These are phyloP conservation scores for Caenorhabditis afra DNA, from an alignment of 2,888 invertebrate species.

Conservation along the genomic window DNA sequence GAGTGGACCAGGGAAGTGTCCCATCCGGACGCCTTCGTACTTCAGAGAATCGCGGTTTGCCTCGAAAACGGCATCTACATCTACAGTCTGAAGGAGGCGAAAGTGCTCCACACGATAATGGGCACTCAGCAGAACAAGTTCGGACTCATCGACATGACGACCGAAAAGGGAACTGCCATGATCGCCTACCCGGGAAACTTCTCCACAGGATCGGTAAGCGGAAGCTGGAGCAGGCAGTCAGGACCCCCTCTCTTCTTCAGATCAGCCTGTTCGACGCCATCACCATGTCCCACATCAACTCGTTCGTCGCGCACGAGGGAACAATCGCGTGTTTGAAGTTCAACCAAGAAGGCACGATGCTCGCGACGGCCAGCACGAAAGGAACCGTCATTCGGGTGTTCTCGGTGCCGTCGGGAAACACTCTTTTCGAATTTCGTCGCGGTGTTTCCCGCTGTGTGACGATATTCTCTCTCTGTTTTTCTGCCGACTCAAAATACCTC, in stretches of 20 bases:
- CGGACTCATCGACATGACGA: slow-evolving; percentile 83
- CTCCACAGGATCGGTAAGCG: slow-evolving; percentile 81
- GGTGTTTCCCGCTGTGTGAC: slow-evolving; percentile 91
- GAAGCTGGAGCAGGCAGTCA: no score
- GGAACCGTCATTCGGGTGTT: slow-evolving; percentile 95
- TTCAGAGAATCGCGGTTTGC: slow-evolving; percentile 93
- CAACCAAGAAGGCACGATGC: slow-evolving; percentile 86
- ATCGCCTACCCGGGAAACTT: slow-evolving; percentile 92
- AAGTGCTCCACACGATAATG: slow-evolving; percentile 93
- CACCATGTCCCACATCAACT: slow-evolving; percentile 94
- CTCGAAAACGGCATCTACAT: slow-evolving; percentile 97
- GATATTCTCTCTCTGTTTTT: slow-evolving; percentile 95
- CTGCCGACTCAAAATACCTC: slow-evolving; percentile 91
- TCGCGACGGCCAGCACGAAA: slow-evolving; percentile 83
- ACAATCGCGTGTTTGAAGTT: slow-evolving; percentile 95
- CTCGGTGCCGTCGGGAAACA: slow-evolving; percentile 89
- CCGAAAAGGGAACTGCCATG: slow-evolving; percentile 88
- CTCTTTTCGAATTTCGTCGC: slow-evolving; percentile 94
- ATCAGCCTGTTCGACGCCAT: slow-evolving; percentile 92
- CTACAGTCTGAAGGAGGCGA: slow-evolving; percentile 89
- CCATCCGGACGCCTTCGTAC: not conserved
- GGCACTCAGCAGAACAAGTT: slow-evolving; percentile 96
- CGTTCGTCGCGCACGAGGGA: slow-evolving; percentile 96
- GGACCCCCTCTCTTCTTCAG: no score
- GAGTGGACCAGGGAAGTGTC: slow-evolving; percentile 80